These are phyloP conservation scores for Drosophila paucipuncta DNA, from an alignment of 2,888 invertebrate genomes.

Conservation along the genomic window DNA sequence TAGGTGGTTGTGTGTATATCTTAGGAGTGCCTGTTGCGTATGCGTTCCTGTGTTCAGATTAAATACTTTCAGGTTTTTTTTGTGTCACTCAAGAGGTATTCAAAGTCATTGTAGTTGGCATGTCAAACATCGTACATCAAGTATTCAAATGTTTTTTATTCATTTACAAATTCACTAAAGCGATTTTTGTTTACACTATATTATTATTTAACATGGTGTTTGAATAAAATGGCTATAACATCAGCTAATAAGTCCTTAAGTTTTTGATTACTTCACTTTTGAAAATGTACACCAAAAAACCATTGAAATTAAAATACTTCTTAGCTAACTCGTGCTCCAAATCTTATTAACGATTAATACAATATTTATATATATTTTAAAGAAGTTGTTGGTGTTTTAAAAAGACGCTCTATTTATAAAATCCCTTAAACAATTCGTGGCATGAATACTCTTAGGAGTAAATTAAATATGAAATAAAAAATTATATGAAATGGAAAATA, in stretches of 20 bases:
- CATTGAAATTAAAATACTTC: neutral
- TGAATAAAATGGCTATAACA: neutral
- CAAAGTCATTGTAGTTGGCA: conserved; percentile 10
- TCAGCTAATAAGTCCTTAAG: neutral
- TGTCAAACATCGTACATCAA: neutral
- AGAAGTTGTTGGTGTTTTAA: neutral
- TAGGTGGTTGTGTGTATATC: conserved; percentile 9
- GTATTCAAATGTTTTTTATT: neutral
- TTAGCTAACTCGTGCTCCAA: neutral
- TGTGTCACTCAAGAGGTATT: neutral
- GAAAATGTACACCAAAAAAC: neutral
- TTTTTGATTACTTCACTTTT: neutral
- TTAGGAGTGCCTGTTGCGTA: conserved; percentile 48
- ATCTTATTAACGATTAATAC: neutral
- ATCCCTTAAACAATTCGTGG: neutral
- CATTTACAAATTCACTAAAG: neutral
- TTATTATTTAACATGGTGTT: neutral
- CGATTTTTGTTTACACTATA: neutral
- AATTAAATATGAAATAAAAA: neutral
- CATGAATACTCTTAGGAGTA: neutral
- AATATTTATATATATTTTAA: neutral
- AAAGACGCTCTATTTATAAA: neutral
- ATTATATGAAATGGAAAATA: neutral
- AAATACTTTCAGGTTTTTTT: conserved; percentile 14
- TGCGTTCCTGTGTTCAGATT: neutral